A percentile compares a stretch with the other conserved stretches of the same genome.
These are phyloP conservation scores for Mesembrinibis cayennensis DNA, from an alignment of 2,113 vertebrate genomes.

Conservation along the genomic window DNA sequence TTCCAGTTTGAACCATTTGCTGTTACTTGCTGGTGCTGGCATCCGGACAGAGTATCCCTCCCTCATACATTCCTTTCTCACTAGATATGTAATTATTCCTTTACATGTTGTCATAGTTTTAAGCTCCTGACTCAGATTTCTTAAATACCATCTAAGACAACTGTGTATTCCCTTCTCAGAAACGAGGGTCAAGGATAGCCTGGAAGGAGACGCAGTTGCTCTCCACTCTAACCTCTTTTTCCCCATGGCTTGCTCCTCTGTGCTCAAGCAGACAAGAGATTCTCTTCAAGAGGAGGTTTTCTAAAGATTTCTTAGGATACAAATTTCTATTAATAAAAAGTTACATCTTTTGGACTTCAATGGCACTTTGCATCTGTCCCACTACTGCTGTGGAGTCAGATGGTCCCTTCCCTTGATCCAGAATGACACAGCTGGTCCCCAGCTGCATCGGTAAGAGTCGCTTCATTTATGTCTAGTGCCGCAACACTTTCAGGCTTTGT, in stretches of 20 bases:
- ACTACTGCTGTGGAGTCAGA: background rate
- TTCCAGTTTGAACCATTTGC: slow-evolving; percentile 56
- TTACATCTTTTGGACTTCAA: background rate
- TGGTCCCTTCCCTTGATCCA: background rate
- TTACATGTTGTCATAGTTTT: slow-evolving; percentile 60
- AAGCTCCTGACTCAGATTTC: slow-evolving; percentile 55
- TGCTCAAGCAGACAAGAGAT: background rate
- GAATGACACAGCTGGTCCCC: background rate
- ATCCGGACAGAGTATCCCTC: slow-evolving; percentile 44
- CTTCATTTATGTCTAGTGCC: background rate
- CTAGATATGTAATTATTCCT: slow-evolving; percentile 59
- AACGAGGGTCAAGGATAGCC: background rate
- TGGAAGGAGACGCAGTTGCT: background rate
- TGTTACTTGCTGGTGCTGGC: slow-evolving; percentile 42
- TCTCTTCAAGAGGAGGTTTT: background rate
- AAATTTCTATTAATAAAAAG: background rate
- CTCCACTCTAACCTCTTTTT: background rate
- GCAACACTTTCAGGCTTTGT: background rate
- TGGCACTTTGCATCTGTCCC: background rate
- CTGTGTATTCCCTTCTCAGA: slow-evolving; percentile 43
- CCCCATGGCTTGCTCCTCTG: background rate
- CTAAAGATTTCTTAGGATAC: background rate
- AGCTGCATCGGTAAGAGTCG: background rate
- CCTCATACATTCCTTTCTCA: slow-evolving; percentile 61
- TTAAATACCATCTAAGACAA: slow-evolving; percentile 51